Conservation (phyloP, 2,888 invertebrate species). For the Agrypnus murinus region DNA sequence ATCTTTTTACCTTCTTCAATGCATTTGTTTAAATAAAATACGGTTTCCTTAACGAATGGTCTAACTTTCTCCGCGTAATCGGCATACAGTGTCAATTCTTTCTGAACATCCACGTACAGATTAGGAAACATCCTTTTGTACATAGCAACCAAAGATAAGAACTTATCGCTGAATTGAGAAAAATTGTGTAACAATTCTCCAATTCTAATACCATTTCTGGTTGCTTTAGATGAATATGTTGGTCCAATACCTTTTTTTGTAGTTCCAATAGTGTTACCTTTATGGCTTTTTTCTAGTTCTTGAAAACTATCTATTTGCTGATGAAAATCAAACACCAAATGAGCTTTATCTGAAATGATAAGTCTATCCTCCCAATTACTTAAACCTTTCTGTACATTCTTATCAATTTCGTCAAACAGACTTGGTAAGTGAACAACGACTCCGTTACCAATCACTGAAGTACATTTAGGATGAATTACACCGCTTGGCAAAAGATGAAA, state of each 20-base stretch:
- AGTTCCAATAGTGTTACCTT: slow-evolving; percentile 94
- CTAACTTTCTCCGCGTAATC: slow-evolving; percentile 84
- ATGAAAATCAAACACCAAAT: slow-evolving; percentile 94
- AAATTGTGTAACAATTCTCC: slow-evolving; percentile 96
- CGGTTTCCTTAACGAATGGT: slow-evolving; percentile 94
- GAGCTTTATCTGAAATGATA: slow-evolving; percentile 96
- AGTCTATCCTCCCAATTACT: slow-evolving; percentile 87
- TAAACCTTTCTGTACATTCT: slow-evolving; percentile 93
- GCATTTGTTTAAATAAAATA: slow-evolving; percentile 87
- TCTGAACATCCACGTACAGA: slow-evolving; percentile 86
- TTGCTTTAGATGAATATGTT: slow-evolving; percentile 95
- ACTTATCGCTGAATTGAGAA: slow-evolving; percentile 91
- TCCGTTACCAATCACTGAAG: slow-evolving; percentile 97
- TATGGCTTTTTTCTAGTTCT: slow-evolving; percentile 89
- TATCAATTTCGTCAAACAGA: slow-evolving; percentile 94
- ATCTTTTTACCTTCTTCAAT: slow-evolving; percentile 86
- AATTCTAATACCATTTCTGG: slow-evolving; percentile 94
- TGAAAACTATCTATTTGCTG: slow-evolving; percentile 94
- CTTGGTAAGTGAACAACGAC: slow-evolving; percentile 98
- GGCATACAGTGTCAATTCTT: slow-evolving; percentile 81
- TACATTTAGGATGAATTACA: slow-evolving; percentile 93
- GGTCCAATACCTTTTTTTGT: slow-evolving; percentile 99
- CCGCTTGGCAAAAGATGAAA: slow-evolving; percentile 99
- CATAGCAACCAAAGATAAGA: slow-evolving; percentile 83
- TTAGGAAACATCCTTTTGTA: slow-evolving; percentile 90